Evolutionary conservation across 2,888 invertebrate genomes (phyloP).

Genomic region (Pocota personata): DNA sequence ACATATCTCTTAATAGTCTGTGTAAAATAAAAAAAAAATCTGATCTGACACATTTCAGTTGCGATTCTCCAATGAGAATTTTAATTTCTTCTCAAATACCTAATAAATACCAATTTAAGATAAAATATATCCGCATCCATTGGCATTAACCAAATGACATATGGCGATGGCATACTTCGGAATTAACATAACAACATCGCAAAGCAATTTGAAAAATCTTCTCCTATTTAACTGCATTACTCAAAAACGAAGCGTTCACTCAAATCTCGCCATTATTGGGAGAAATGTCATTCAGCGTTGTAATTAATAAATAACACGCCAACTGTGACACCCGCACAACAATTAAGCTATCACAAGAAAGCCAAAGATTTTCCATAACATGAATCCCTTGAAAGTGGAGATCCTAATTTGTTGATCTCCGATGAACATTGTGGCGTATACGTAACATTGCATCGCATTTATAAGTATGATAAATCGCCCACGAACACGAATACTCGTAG

Average conservation of each 20-base stretch:
- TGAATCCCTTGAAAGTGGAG: not conserved
- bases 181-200: not conserved
- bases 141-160: not conserved
- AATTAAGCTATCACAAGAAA: not conserved
- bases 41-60: too few species aligned
- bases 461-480: conserved; percentile 6
- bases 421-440: not conserved
- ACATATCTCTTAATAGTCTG: not conserved
- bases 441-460: not conserved
- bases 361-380: not conserved
- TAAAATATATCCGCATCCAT: not conserved
- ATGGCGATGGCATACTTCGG: not conserved
- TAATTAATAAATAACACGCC: not conserved
- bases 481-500: not conserved
- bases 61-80: too few species aligned
- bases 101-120: not conserved
- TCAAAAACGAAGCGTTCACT: not conserved
- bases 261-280: not conserved
- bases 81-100: not conserved
- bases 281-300: not conserved
- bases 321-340: not conserved
- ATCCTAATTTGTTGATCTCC: too few species aligned
- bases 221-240: not conserved
- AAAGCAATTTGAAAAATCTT: not conserved
- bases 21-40: not conserved